Evolutionary conservation across 2,797 vertebrate species (phyloP).

Genomic region (Perodicticus potto): DNA sequence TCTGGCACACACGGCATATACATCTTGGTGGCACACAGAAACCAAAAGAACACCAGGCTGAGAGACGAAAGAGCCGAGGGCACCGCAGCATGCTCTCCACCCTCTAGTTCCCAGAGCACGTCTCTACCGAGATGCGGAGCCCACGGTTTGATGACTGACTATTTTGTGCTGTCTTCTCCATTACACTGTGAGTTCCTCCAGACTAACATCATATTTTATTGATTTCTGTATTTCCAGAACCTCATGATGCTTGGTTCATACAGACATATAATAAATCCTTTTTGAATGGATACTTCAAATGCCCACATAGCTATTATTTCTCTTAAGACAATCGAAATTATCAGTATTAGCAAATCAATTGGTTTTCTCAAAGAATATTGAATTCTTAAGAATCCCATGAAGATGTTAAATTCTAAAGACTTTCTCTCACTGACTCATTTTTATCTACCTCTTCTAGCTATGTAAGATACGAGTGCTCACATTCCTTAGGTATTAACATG

Average conservation of each 20-base stretch:
- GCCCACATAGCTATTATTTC: neutral
- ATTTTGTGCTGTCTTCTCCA: neutral
- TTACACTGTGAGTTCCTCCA: constrained; percentile 9
- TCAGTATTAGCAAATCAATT: neutral
- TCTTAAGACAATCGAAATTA: constrained; percentile 34
- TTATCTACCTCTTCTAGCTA: neutral
- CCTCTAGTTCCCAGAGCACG: neutral
- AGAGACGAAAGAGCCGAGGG: neutral
- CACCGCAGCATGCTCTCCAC: no score
- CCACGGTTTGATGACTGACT: neutral
- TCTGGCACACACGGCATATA: neutral
- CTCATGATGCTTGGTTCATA: constrained; percentile 12
- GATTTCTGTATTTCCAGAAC: constrained; percentile 23
- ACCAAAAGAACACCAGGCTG: neutral
- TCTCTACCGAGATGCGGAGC: neutral
- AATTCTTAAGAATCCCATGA: constrained; percentile 36
- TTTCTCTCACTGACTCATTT: constrained; percentile 42
- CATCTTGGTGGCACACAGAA: neutral
- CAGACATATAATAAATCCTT: constrained; percentile 3
- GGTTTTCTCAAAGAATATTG: constrained; percentile 33
- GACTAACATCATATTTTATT: constrained; percentile 28
- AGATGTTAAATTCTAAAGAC: constrained; percentile 53
- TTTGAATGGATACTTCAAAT: constrained; percentile 42
- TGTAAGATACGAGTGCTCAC: neutral
- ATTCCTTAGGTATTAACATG: neutral